Percentiles rank a stretch among this genome's conserved stretches.
phyloP scores from a whole-genome alignment of 2,888 invertebrate genomes.

The Lasioglossum vierecki region DNA sequence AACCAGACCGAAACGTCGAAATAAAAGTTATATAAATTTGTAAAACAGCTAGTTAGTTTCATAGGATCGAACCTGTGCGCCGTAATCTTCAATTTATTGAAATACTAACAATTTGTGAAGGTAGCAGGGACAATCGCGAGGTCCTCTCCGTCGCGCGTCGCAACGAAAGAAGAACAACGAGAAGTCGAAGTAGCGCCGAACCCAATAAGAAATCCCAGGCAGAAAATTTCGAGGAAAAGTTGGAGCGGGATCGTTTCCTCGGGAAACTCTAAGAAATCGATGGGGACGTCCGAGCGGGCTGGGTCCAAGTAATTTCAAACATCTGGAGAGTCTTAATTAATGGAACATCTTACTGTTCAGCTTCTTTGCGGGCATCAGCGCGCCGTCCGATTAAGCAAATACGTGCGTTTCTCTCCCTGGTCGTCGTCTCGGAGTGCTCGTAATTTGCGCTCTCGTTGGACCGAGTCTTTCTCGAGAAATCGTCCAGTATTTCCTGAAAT shows the following conservation, averaged over 20 bases:
- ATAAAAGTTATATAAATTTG: too few species aligned
- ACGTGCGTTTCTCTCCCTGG: slow-evolving; percentile 69
- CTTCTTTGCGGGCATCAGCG: slow-evolving; percentile 73
- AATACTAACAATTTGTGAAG: background rate
- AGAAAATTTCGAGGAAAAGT: slow-evolving; percentile 17
- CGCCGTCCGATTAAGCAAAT: slow-evolving; percentile 78
- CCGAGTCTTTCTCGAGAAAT: background rate
- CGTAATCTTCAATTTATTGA: too few species aligned
- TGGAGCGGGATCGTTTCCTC: slow-evolving; percentile 42
- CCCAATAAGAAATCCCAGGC: background rate
- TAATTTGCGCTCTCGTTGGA: slow-evolving; percentile 72
- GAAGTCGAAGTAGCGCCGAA: background rate
- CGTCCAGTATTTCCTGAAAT: background rate
- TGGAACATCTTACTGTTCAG: slow-evolving; percentile 78
- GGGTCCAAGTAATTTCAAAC: slow-evolving; percentile 81
- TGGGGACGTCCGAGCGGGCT: slow-evolving; percentile 63
- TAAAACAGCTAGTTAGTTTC: too few species aligned
- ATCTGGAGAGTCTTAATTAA: slow-evolving; percentile 82
- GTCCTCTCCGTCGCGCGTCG: background rate
- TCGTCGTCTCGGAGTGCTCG: slow-evolving; percentile 65
- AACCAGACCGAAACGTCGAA: too few species aligned
- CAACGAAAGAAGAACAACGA: background rate
- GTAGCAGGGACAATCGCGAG: background rate
- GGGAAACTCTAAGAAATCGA: slow-evolving; percentile 68
- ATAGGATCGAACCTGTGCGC: too few species aligned